Percentiles rank a stretch among this genome's conserved stretches.
Evolutionary conservation across 2,113 vertebrate species (phyloP).

Genomic region (Ceyx melanurus): DNA sequence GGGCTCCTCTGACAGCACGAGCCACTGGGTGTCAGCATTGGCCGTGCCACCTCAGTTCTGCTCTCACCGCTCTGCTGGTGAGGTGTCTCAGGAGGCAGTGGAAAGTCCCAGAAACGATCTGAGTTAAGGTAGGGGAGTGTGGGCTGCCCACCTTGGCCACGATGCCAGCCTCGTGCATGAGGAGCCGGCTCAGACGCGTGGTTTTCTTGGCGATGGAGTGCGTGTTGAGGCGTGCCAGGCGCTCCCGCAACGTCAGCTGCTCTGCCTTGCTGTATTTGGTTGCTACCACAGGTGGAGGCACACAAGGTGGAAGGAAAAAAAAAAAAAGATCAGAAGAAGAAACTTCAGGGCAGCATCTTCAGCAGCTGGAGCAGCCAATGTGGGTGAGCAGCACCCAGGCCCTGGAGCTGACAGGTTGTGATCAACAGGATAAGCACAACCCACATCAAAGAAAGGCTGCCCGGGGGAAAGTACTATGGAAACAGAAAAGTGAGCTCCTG

Average conservation of each 20-base stretch:
- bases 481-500: neutral
- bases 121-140: neutral
- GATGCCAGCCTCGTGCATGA: constrained; percentile 91
- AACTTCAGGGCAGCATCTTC: neutral
- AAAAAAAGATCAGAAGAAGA: neutral
- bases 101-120: neutral
- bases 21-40: neutral
- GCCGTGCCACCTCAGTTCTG: rapidly evolving
- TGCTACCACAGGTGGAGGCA: constrained; percentile 70
- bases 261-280: constrained; percentile 90
- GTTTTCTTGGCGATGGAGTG: constrained; percentile 97
- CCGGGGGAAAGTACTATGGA: neutral
- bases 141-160: constrained; percentile 79
- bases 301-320: neutral
- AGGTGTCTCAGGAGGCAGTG: rapidly evolving
- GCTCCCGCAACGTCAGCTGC: constrained; percentile 85
- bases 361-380: neutral
- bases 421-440: neutral
- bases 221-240: constrained; percentile 86
- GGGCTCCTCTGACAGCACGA: neutral
- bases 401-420: rapidly evolving
- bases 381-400: neutral
- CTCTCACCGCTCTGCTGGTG: rapidly evolving
- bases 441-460: neutral
- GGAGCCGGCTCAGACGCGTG: constrained; percentile 83